Evolutionary conservation across 2,113 vertebrate species (phyloP).

Genomic region (Thunnus thynnus): DNA sequence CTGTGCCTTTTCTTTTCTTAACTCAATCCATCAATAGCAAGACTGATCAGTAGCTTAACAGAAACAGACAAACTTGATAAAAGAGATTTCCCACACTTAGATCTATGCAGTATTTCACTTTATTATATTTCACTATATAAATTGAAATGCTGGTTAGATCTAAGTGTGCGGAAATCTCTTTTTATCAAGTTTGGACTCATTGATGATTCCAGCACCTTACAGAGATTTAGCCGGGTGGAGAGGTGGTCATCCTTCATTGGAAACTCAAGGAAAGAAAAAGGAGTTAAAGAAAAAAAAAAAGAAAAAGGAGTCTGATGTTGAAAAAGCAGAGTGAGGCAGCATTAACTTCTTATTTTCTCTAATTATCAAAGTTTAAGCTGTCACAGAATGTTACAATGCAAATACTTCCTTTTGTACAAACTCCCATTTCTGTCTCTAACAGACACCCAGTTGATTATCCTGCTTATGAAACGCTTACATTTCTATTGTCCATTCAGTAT

Average conservation of each 20-base stretch:
- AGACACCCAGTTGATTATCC: not conserved
- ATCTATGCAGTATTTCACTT: too few relatives aligned
- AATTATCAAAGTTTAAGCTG: not conserved
- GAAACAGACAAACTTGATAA: not conserved
- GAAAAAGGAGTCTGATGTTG: not conserved
- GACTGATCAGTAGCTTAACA: constrained; percentile 36
- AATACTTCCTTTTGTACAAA: not conserved
- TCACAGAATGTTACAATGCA: not conserved
- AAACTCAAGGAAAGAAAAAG: not conserved
- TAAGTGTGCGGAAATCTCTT: too few relatives aligned
- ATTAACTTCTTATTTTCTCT: not conserved
- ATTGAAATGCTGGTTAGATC: too few relatives aligned
- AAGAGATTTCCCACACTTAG: too few relatives aligned
- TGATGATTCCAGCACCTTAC: too few relatives aligned
- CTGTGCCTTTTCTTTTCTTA: constrained; percentile 4
- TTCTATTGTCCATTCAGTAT: constrained; percentile 4
- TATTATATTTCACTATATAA: too few relatives aligned
- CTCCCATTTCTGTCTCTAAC: not conserved
- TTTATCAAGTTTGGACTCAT: too few relatives aligned
- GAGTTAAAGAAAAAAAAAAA: not conserved
- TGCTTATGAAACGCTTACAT: not conserved
- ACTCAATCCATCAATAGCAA: constrained; percentile 23
- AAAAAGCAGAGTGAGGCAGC: not conserved
- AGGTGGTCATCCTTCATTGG: too few relatives aligned
- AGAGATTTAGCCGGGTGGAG: too few relatives aligned